Evolutionary conservation across 2,888 invertebrate species (phyloP), one percentile per base, ranked within the genome.

Genomic region (Drosophila helvetica): DNA sequence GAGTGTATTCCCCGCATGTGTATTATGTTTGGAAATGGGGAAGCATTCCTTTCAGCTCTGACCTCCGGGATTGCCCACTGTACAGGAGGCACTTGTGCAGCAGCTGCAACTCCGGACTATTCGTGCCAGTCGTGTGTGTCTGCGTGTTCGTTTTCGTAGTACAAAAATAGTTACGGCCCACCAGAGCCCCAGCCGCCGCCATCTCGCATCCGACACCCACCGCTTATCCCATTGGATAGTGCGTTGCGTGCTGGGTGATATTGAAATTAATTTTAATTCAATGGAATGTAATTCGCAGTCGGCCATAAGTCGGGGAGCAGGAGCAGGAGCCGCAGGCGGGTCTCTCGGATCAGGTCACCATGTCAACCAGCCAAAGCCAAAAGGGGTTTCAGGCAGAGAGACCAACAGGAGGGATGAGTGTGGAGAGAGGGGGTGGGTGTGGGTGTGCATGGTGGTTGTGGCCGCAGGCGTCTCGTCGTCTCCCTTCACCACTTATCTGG

Each of bases 231-330:
- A 12, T 53, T 38, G 59, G 25, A 15, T 38, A 43, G 51, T 64
- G 55, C 48, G 51, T 59, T 64, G 55, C 48, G 51, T 62, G 38
- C 7, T 38, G n/a, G n/a, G 15, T 56, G 46, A 62, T 60, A 69
- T 70, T 53, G 71, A 72, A 75, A 69, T 61, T 78, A 80, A 83
- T 83, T 83, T 77, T 80, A 79, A 83, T 83, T 84, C 74, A 80
- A 82, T 82, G 75, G 38, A 80, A 76, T 83, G 66, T 70, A 61
- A 58, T 72, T 30, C 47, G 25, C 50, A 55, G 43, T 52, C 33
- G 25, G 17, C 18, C 54, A 46, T 43, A 53, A 19, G 45, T 66
- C 27, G 42, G 12, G 55, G 4, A n/a, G 47, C 6, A n/a, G 43
- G 48, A 48, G 27, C 69, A 48, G 50, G 15, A 43, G 45, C 69